These are phyloP conservation scores for Cantharis flavilabris DNA, from an alignment of 2,888 invertebrate genomes.

Conservation along the genomic window DNA sequence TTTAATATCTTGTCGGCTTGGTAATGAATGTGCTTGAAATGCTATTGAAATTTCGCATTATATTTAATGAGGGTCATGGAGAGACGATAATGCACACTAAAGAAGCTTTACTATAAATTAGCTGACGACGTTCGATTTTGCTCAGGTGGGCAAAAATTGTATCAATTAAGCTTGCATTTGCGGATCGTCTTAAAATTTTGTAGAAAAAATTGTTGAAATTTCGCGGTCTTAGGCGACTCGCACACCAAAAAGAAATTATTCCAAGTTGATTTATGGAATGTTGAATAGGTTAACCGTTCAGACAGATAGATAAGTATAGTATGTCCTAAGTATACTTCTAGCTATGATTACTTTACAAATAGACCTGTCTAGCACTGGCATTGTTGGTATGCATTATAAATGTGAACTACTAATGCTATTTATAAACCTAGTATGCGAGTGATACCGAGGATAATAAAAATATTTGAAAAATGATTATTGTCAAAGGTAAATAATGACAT, in stretches of 20 bases:
- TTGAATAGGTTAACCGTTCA: neutral
- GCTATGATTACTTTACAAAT: slow-evolving; percentile 37
- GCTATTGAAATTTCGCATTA: slow-evolving; percentile 2
- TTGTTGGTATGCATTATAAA: slow-evolving; percentile 33
- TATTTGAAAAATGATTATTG: slow-evolving; percentile 26
- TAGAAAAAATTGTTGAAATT: neutral
- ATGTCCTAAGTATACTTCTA: too few relatives aligned
- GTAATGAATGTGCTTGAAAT: neutral
- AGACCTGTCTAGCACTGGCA: slow-evolving; percentile 36
- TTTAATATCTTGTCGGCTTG: neutral
- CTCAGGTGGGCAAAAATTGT: neutral
- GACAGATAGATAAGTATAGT: neutral
- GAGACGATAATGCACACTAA: neutral
- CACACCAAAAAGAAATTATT: too few relatives aligned
- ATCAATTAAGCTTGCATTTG: neutral
- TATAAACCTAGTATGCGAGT: slow-evolving; percentile 16
- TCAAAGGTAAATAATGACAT: slow-evolving; percentile 25
- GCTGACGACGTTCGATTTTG: neutral
- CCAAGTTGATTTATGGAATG: neutral
- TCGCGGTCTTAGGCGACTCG: neutral
- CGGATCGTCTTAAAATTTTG: neutral
- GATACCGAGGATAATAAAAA: slow-evolving; percentile 20
- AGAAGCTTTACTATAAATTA: neutral
- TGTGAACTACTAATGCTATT: slow-evolving; percentile 28
- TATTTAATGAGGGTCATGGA: neutral